phyloP scores from a whole-genome alignment of 2,888 invertebrate species.

The Polyommatus iphigenia region DNA sequence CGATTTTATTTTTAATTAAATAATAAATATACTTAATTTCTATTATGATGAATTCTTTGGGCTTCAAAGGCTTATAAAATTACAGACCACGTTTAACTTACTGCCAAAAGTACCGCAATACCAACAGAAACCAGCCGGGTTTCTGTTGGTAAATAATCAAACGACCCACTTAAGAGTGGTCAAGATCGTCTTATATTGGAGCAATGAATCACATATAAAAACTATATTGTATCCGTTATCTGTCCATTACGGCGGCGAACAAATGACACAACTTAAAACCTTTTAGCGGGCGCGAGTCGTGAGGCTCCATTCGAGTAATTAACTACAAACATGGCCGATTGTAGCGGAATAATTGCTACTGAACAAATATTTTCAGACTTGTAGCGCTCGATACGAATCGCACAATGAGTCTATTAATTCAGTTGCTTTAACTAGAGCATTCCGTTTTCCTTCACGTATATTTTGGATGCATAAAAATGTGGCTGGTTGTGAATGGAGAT shows the following conservation, averaged over 20 bases:
- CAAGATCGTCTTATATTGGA: conserved; percentile 24
- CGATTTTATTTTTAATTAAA: too few relatives aligned
- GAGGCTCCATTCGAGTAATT: conserved; percentile 71
- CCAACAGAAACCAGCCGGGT: too few relatives aligned
- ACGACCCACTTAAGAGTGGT: neutral
- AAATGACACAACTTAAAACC: conserved; percentile 75
- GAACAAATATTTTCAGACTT: conserved; percentile 30
- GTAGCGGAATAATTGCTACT: conserved; percentile 13
- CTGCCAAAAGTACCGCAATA: neutral
- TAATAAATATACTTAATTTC: too few relatives aligned
- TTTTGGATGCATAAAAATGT: neutral
- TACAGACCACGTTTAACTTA: neutral
- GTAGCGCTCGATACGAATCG: conserved; percentile 1
- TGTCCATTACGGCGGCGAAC: conserved; percentile 72
- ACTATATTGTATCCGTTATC: conserved; percentile 66
- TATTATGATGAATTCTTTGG: neutral
- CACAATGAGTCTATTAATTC: conserved; percentile 16
- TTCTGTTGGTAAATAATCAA: neutral
- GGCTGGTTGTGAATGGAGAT: neutral
- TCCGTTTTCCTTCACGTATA: neutral
- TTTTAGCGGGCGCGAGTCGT: conserved; percentile 73
- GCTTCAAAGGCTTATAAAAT: neutral
- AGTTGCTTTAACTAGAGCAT: neutral
- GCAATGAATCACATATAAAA: conserved; percentile 40
- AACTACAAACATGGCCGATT: conserved; percentile 49